Evolutionary conservation across 2,797 vertebrate species (phyloP).

Genomic region (Helostoma temminkii): DNA sequence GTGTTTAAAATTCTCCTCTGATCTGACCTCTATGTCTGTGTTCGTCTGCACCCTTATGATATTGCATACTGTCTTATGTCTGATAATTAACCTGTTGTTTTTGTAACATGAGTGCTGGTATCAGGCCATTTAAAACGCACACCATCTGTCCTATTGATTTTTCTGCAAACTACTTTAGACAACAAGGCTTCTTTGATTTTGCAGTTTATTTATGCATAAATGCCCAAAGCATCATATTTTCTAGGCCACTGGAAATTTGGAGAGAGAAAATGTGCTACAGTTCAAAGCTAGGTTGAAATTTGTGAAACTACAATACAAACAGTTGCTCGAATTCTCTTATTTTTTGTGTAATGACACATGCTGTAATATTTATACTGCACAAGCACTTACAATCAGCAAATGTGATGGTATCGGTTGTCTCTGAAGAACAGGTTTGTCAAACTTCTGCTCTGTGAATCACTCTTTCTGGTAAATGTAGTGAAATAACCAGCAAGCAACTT

Average conservation of each 20-base stretch:
- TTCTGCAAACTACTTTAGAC: slow-evolving; percentile 42
- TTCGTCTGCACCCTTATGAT: no score
- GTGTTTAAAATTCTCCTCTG: no score
- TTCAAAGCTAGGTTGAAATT: slow-evolving; percentile 11
- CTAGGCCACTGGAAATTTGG: slow-evolving; percentile 69
- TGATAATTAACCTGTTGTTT: slow-evolving; percentile 32
- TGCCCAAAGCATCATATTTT: slow-evolving; percentile 61
- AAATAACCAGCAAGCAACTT: not conserved
- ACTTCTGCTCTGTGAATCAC: slow-evolving; percentile 29
- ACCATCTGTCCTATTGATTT: slow-evolving; percentile 58
- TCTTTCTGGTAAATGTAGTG: not conserved
- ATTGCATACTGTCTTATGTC: not conserved
- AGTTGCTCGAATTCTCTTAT: not conserved
- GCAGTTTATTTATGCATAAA: slow-evolving; percentile 47
- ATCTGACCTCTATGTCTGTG: no score
- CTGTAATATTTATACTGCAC: not conserved
- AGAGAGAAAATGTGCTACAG: slow-evolving; percentile 44
- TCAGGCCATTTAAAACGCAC: slow-evolving; percentile 42
- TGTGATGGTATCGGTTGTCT: not conserved
- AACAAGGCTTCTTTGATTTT: slow-evolving; percentile 39
- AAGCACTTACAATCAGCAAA: not conserved
- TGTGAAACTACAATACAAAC: slow-evolving; percentile 12
- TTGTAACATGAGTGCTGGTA: slow-evolving; percentile 38
- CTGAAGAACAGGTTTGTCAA: not conserved
- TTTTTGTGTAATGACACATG: not conserved